Conservation (phyloP, 2,797 vertebrate genomes). For the Tragopan temminckii region DNA sequence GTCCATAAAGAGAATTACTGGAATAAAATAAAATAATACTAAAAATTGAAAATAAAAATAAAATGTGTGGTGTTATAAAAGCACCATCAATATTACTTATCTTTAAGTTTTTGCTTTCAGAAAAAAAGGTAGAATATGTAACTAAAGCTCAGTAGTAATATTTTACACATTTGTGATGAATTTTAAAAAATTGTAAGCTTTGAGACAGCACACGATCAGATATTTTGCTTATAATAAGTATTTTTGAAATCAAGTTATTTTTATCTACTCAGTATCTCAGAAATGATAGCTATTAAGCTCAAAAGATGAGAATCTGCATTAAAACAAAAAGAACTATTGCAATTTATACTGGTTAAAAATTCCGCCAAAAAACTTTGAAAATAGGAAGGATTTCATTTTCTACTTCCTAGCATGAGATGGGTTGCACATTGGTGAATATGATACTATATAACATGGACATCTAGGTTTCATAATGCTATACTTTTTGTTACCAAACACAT, state of each 20-base stretch:
- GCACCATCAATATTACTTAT: not conserved
- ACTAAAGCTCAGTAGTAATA: not conserved
- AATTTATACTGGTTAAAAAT: not conserved
- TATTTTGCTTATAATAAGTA: not conserved
- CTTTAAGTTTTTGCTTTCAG: not conserved
- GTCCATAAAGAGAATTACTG: constrained; percentile 47
- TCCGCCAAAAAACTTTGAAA: not conserved
- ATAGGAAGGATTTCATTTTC: not conserved
- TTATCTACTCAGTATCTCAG: not conserved
- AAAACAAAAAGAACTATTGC: not conserved
- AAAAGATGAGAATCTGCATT: not conserved
- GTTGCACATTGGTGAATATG: not conserved
- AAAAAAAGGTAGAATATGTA: not conserved
- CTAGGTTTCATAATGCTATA: not conserved
- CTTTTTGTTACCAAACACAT: not conserved
- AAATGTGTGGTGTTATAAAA: constrained; percentile 4
- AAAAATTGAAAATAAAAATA: fast-evolving
- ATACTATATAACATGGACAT: not conserved
- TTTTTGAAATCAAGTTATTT: not conserved
- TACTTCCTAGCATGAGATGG: fast-evolving
- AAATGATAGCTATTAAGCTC: not conserved
- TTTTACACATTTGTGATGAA: not conserved
- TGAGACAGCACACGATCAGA: fast-evolving
- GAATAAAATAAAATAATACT: not conserved
- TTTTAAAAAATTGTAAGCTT: not conserved